A percentile compares a stretch with the other conserved stretches of the same genome.
These are phyloP conservation scores for Tiphia femorata DNA, from an alignment of 2,888 invertebrate species.

Conservation along the genomic window DNA sequence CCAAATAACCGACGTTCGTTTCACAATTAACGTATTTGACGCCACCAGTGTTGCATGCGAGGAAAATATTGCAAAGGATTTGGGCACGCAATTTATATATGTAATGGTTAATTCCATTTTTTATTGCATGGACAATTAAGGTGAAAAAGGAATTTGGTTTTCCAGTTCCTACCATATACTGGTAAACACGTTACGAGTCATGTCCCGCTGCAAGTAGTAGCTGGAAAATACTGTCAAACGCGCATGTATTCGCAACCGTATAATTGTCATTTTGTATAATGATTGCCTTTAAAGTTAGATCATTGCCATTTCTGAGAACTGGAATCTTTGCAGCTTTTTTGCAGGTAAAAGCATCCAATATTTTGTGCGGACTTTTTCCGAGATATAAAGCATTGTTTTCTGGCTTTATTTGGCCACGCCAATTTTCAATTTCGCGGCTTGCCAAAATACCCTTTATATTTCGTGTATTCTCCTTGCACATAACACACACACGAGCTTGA, in stretches of 20 bases:
- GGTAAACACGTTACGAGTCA: background rate
- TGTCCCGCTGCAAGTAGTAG: slow-evolving; percentile 4
- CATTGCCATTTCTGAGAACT: slow-evolving; percentile 9
- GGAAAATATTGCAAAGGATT: too few species aligned
- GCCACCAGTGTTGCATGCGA: too few species aligned
- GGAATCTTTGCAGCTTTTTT: slow-evolving; percentile 2
- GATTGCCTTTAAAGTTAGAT: slow-evolving; percentile 1
- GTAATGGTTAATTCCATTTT: too few species aligned
- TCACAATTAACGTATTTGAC: too few species aligned
- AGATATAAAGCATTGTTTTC: slow-evolving; percentile 6
- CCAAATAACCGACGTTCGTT: too few species aligned
- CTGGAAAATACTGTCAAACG: slow-evolving; percentile 14
- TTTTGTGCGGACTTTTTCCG: background rate
- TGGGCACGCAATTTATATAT: too few species aligned
- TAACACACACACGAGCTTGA: too few species aligned
- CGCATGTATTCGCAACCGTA: slow-evolving; percentile 12
- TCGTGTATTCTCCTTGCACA: too few species aligned
- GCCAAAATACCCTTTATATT: too few species aligned
- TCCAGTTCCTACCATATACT: too few species aligned
- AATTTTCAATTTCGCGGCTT: slow-evolving; percentile 14
- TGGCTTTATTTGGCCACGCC: slow-evolving; percentile 9
- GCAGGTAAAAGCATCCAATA: slow-evolving; percentile 2
- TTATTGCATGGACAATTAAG: too few species aligned
- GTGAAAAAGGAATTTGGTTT: too few species aligned
- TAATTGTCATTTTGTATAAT: slow-evolving; percentile 6